Evolutionary conservation across 1,140 invertebrate genomes (phyloP).

Genomic region (Calliphora vicina): DNA sequence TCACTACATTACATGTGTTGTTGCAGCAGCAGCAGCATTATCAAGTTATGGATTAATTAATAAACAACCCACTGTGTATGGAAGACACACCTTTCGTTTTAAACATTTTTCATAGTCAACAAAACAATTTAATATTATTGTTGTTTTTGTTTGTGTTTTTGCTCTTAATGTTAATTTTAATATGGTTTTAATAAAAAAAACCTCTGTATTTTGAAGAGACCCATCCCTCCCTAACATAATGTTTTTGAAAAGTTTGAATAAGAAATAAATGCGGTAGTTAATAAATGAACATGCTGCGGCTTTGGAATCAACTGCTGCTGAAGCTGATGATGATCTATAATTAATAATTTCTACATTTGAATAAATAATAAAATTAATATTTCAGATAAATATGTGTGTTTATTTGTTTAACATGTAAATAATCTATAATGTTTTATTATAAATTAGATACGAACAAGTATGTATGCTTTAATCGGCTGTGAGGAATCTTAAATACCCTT

Average conservation of each 20-base stretch:
- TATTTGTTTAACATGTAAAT: too few species aligned
- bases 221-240: background rate
- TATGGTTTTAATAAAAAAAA: too few species aligned
- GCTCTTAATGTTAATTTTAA: background rate
- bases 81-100: slow-evolving; percentile 26
- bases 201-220: background rate
- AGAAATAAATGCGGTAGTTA: background rate
- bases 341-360: background rate
- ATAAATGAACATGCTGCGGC: background rate
- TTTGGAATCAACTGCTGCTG: background rate
- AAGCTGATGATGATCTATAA: background rate
- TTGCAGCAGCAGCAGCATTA: background rate
- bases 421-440: too few species aligned
- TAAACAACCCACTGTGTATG: slow-evolving; percentile 23
- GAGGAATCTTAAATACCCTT: too few species aligned
- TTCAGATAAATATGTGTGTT: too few species aligned
- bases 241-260: background rate
- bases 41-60: slow-evolving; percentile 25
- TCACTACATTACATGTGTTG: background rate
- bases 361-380: background rate
- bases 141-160: background rate
- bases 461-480: too few species aligned
- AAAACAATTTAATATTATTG: background rate
- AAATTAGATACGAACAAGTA: too few species aligned
- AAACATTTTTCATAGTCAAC: slow-evolving; percentile 26